Base-by-base conservation (phyloP, 2,797 vertebrate genomes). In the Phalloptychus januarius region DNA sequence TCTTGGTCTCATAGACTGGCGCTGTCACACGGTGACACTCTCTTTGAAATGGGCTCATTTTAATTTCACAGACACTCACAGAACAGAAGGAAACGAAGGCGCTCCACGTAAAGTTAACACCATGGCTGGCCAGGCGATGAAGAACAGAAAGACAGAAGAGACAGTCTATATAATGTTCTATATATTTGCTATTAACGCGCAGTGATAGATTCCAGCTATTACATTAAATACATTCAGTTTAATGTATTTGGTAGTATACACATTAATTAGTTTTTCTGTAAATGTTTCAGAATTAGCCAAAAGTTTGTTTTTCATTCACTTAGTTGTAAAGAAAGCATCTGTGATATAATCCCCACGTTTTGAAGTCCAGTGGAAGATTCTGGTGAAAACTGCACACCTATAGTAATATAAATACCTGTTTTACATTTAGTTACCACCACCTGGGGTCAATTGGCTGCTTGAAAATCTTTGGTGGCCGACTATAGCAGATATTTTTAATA, bases 1-100 rank as follows among this genome's bases (percentile, higher is more conserved):
- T 86, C 78, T 86, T 79, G 73, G 74, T 79, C 46, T 79, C 50
- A 44, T 15, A 36, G 63, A 77, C 58, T 56, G 69, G 31, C 83
- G 72, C 67, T 75, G 75, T 85, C 74, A 77, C 12, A 20, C 2
- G n/a, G 71, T 54, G 6, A 56, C 15, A 56, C 5, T 69, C 36
- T 44, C 74, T 82, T 77, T 76, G 36, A 77, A 76, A 77, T 74
- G 0, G 71, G 45, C 46, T 69, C 10, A 80, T 38, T 81, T 63
- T 46, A 25, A 63, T n/a, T 67, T 75, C 5, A 72, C 75, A 63
- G 46, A 31, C 45, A 72, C 4, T 50, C 50, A 69, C 25, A 45
- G 69, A 72, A n/a, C 13, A 48, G 28, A 45, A 44, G 36, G 23
- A 50, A 58, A 74, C 58, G 56, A 63, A 76, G 63, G 3, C 2